A percentile compares a stretch with the other conserved stretches of the same genome.
Conservation (phyloP, 1,140 invertebrate genomes). For the Sitodiplosis mosellana region DNA sequence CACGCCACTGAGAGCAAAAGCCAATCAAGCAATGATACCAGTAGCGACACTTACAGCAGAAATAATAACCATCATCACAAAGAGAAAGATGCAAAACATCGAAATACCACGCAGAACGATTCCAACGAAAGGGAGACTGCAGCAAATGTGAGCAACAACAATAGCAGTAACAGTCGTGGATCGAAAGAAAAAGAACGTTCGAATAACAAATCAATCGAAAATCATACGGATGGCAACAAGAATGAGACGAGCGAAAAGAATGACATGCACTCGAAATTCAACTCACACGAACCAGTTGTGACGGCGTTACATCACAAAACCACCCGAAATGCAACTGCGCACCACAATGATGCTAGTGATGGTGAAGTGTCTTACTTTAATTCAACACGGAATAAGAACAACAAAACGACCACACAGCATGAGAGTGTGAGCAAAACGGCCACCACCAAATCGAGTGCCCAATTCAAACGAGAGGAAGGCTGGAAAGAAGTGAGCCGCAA, state of each 20-base stretch:
- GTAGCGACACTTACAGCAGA: background rate
- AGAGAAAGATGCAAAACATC: no score
- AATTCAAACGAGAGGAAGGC: slow-evolving; percentile 62
- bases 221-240: background rate
- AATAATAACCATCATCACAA: no score
- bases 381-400: background rate
- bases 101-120: no score
- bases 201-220: background rate
- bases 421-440: background rate
- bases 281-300: background rate
- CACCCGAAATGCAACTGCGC: background rate
- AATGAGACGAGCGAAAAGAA: slow-evolving; percentile 1
- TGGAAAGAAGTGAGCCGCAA: slow-evolving; percentile 95
- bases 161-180: background rate
- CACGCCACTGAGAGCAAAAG: slow-evolving; percentile 1
- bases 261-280: background rate
- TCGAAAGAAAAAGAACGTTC: no score
- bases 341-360: no score
- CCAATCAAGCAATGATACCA: slow-evolving; percentile 8
- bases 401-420: background rate
- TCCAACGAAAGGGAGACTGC: no score
- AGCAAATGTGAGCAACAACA: background rate
- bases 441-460: background rate
- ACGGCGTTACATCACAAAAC: no score
- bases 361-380: no score